Evolutionary conservation across 1,140 invertebrate genomes (phyloP).

Genomic region (Bombus waltoni): DNA sequence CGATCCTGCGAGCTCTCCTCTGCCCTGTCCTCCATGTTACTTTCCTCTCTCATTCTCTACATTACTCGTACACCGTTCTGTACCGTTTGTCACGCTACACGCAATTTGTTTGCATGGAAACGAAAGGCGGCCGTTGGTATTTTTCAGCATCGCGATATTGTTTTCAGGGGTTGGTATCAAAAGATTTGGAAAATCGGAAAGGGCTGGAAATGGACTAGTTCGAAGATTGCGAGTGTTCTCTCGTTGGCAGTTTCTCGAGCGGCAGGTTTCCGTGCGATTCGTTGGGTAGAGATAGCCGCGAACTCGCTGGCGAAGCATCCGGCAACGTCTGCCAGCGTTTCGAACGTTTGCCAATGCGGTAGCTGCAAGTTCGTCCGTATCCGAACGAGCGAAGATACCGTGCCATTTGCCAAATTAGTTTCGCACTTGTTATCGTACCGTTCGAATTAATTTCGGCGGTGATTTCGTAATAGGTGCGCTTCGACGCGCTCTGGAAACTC

Average conservation of each 20-base stretch:
- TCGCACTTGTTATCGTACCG: background rate
- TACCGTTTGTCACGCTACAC: background rate
- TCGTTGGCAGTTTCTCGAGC: background rate
- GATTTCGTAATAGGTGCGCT: background rate
- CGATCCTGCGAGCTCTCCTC: constrained; percentile 18
- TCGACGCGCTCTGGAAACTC: background rate
- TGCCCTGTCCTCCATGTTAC: background rate
- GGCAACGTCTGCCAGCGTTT: background rate
- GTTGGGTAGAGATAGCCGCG: too few species aligned
- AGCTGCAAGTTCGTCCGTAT: background rate
- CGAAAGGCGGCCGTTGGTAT: background rate
- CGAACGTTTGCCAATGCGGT: constrained; percentile 4
- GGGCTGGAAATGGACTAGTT: background rate
- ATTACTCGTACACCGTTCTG: background rate
- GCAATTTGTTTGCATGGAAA: background rate
- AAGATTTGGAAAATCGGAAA: background rate
- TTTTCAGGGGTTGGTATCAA: too few species aligned
- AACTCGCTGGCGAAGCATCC: background rate
- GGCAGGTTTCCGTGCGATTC: background rate
- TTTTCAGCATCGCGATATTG: background rate
- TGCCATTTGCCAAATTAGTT: constrained; percentile 36
- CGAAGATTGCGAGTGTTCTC: background rate
- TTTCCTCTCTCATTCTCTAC: too few species aligned
- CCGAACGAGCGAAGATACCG: background rate
- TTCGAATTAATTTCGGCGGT: constrained; percentile 12